These are phyloP conservation scores for Drosophila mimetica DNA, from an alignment of 2,888 invertebrate species.

Conservation along the genomic window DNA sequence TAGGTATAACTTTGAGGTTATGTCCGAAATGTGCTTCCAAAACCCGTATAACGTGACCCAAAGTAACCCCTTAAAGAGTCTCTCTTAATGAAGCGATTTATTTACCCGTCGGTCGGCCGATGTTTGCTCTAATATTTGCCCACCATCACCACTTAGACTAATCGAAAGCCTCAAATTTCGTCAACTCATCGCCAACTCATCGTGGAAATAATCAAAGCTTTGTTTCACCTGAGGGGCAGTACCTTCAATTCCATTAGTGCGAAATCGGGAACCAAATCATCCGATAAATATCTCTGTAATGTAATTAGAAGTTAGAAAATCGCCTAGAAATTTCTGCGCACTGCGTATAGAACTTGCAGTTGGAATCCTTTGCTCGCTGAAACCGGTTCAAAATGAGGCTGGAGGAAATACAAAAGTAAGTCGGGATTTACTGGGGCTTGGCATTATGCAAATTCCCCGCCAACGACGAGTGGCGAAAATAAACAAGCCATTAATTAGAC, in stretches of 20 bases:
- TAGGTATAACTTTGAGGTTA: too few relatives aligned
- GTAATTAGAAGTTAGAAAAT: conserved; percentile 43
- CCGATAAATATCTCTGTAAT: conserved; percentile 37
- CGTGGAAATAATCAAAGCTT: conserved; percentile 40
- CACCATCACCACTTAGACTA: conserved; percentile 51
- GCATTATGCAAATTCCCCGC: conserved; percentile 48
- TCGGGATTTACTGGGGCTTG: conserved; percentile 3
- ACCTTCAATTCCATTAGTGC: conserved; percentile 51
- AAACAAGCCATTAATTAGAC: conserved; percentile 57
- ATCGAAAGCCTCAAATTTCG: conserved; percentile 51
- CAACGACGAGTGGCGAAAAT: conserved; percentile 59
- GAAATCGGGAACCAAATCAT: conserved; percentile 29
- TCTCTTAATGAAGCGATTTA: conserved; percentile 10
- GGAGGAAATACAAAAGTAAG: conserved; percentile 37
- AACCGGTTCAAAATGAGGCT: conserved; percentile 37
- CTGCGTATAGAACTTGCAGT: conserved; percentile 11
- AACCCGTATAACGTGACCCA: too few relatives aligned
- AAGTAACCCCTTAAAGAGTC: conserved; percentile 1
- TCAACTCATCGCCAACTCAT: conserved; percentile 46
- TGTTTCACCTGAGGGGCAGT: conserved; percentile 1
- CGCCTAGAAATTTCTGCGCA: background rate
- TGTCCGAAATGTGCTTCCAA: too few relatives aligned
- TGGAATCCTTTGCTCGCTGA: conserved; percentile 6
- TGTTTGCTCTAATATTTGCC: conserved; percentile 34
- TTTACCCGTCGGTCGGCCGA: conserved; percentile 4